phyloP scores from a whole-genome alignment of 2,888 invertebrate species.

The Caenorhabditis afra region DNA sequence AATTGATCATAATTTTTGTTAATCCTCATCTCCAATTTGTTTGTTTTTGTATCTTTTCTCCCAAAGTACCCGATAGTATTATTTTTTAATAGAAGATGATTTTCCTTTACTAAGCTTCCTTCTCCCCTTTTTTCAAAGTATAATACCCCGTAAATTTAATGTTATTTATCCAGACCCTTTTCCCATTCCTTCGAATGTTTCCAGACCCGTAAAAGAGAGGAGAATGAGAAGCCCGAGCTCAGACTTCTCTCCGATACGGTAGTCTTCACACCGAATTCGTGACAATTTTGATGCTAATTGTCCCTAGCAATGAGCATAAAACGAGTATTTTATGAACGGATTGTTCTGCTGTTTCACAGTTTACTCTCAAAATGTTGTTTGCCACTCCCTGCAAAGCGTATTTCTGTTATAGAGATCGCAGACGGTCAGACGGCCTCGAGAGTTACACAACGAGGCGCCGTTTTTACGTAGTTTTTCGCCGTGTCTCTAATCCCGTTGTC shows the following conservation, averaged over 20 bases:
- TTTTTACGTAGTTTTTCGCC: slow-evolving; percentile 12
- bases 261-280: slow-evolving; percentile 7
- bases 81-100: slow-evolving; percentile 22
- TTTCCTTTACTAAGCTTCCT: slow-evolving; percentile 1
- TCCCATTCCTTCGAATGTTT: slow-evolving; percentile 6
- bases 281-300: slow-evolving; percentile 34
- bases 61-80: slow-evolving; percentile 42
- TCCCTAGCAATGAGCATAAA: slow-evolving; percentile 55
- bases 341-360: not conserved
- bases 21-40: not conserved
- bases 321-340: slow-evolving; percentile 56
- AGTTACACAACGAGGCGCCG: slow-evolving; percentile 12
- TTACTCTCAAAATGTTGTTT: slow-evolving; percentile 9
- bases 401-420: slow-evolving; percentile 22
- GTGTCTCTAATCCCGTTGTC: too few species aligned
- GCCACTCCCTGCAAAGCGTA: slow-evolving; percentile 22
- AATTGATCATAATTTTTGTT: slow-evolving; percentile 6
- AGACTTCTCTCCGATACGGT: not conserved
- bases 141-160: slow-evolving; percentile 8
- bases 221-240: slow-evolving; percentile 58
- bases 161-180: slow-evolving; percentile 14
- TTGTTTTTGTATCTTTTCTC: slow-evolving; percentile 18
- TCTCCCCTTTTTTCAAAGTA: slow-evolving; percentile 2
- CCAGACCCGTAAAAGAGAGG: not conserved
- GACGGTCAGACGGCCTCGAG: slow-evolving; percentile 18